A percentile compares a stretch with the other conserved stretches of the same genome.
Evolutionary conservation across 2,113 vertebrate species (phyloP).

Genomic region (Varanus komodoensis): DNA sequence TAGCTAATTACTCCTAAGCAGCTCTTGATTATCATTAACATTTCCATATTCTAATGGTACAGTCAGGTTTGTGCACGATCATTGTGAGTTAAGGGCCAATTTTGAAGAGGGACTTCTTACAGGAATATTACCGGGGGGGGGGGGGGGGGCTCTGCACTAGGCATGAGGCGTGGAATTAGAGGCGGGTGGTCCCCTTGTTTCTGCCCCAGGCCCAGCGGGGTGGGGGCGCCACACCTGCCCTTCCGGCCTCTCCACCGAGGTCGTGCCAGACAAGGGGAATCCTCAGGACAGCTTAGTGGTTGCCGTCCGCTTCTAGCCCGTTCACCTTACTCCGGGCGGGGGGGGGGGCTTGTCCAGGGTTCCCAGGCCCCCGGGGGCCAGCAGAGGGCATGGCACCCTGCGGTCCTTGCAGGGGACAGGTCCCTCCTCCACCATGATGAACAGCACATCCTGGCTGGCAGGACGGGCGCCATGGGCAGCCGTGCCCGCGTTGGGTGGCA

Average conservation of each 20-base stretch:
- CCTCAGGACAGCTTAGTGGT: background rate
- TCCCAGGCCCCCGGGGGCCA: background rate
- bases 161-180: no score
- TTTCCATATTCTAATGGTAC: background rate
- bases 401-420: background rate
- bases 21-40: constrained; percentile 24
- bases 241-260: no score
- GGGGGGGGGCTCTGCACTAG: background rate
- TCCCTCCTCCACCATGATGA: no score
- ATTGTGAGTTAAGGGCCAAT: background rate
- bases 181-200: background rate
- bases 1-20: constrained; percentile 29
- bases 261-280: background rate
- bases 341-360: background rate
- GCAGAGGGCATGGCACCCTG: background rate
- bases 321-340: background rate
- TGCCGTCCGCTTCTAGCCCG: fast-evolving
- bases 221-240: background rate
- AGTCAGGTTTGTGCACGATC: background rate
- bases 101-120: background rate
- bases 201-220: background rate
- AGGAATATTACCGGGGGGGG: background rate
- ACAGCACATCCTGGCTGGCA: no score
- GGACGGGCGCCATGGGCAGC: no score
- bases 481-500: no score